Percentiles rank a stretch among this genome's conserved stretches.
These are phyloP conservation scores for Mobula hypostoma DNA, from an alignment of 2,113 vertebrate genomes.

Conservation along the genomic window DNA sequence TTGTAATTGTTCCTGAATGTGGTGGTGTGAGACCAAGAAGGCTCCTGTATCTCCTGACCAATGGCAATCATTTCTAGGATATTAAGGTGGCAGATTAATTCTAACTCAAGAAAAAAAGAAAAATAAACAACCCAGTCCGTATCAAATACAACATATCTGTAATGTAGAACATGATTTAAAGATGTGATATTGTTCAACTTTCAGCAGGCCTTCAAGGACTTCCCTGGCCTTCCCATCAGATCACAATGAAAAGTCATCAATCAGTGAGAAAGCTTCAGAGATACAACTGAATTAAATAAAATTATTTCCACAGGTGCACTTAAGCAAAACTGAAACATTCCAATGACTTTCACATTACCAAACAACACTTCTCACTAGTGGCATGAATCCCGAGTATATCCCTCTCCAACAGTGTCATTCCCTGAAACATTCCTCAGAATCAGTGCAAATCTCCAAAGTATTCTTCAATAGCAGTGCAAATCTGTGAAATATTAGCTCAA, in stretches of 20 bases:
- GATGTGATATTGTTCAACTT: neutral
- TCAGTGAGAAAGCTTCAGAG: neutral
- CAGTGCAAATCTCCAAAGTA: neutral
- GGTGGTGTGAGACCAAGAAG: too few relatives aligned
- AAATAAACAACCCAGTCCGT: neutral
- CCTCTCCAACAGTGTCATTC: neutral
- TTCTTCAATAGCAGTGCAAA: neutral
- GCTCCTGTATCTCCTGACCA: too few relatives aligned
- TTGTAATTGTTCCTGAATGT: too few relatives aligned
- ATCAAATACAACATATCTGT: conserved; percentile 3
- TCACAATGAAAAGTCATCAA: neutral
- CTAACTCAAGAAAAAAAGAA: neutral
- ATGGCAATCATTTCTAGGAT: neutral
- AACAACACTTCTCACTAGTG: neutral
- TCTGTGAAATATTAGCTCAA: neutral
- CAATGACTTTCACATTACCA: neutral
- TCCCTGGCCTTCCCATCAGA: neutral
- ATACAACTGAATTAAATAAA: neutral
- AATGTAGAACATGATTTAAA: neutral
- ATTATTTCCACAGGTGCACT: conserved; percentile 9
- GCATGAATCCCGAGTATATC: neutral
- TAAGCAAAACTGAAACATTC: conserved; percentile 8
- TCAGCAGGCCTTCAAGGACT: neutral
- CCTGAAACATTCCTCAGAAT: neutral
- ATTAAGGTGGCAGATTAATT: neutral